A percentile compares a stretch with the other conserved stretches of the same genome.
Conservation (phyloP, 2,113 vertebrate species). For the Halichoerus grypus region DNA sequence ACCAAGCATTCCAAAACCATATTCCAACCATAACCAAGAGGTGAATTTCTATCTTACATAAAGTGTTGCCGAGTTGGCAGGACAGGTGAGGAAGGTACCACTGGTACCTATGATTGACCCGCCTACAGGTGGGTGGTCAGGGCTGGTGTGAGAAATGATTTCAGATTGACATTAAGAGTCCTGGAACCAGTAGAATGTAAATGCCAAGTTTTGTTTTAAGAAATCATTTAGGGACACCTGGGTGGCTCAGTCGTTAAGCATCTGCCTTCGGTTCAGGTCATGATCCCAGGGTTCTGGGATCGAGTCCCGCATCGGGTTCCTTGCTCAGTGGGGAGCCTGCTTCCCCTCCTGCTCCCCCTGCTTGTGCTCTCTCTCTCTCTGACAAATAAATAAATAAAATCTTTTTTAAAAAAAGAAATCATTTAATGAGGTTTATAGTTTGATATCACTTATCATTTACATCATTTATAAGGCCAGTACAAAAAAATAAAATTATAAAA, state of each 20-base stretch:
- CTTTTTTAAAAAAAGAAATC: background rate
- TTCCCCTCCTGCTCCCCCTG: no score
- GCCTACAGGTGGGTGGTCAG: background rate
- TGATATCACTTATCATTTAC: background rate
- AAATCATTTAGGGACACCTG: background rate
- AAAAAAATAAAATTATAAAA: background rate
- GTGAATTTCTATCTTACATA: background rate
- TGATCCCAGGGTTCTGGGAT: background rate
- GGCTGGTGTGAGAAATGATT: background rate
- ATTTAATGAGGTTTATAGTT: background rate
- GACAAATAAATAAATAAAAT: background rate
- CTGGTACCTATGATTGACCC: no score
- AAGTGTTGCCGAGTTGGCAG: accelerated
- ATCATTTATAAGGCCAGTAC: background rate
- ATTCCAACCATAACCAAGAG: background rate
- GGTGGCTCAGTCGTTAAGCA: background rate
- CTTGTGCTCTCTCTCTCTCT: background rate
- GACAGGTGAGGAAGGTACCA: background rate
- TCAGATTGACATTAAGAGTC: background rate
- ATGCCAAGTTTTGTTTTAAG: background rate
- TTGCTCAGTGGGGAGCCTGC: background rate
- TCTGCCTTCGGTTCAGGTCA: background rate
- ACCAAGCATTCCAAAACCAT: background rate
- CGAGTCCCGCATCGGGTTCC: accelerated
- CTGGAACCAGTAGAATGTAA: background rate